A percentile compares a stretch with the other conserved stretches of the same genome.
phyloP scores from a whole-genome alignment of 2,113 vertebrate genomes.

The Syrmaticus mikado region DNA sequence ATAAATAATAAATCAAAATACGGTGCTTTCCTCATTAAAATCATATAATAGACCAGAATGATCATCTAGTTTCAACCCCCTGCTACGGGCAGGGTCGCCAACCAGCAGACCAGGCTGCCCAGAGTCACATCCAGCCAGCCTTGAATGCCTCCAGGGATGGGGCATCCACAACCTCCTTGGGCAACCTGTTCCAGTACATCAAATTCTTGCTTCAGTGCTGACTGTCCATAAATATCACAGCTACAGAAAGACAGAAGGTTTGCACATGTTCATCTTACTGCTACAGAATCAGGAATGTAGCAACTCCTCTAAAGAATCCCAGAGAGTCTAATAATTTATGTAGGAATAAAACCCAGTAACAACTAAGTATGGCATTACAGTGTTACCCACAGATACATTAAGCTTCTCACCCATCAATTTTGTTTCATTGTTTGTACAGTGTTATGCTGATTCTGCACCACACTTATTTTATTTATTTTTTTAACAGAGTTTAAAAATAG shows the following conservation, averaged over 20 bases:
- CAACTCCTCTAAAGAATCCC: neutral
- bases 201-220: neutral
- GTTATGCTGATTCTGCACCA: neutral
- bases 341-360: neutral
- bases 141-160: too few species aligned
- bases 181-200: too few species aligned
- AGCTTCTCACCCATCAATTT: neutral
- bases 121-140: too few species aligned
- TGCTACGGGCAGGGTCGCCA: too few species aligned
- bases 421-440: neutral
- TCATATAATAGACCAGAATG: too few species aligned
- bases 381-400: neutral
- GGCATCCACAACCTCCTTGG: too few species aligned
- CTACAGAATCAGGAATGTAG: neutral
- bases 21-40: neutral
- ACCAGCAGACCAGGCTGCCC: too few species aligned
- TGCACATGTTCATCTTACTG: neutral
- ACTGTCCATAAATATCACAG: neutral
- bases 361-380: neutral
- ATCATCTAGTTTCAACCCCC: too few species aligned
- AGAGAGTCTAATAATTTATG: neutral
- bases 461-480: neutral
- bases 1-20: neutral
- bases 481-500: neutral
- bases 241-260: neutral